A percentile compares a stretch with the other conserved stretches of the same genome.
phyloP scores from a whole-genome alignment of 2,888 invertebrate species.

The Galeopsomyia nigrocyanea region DNA sequence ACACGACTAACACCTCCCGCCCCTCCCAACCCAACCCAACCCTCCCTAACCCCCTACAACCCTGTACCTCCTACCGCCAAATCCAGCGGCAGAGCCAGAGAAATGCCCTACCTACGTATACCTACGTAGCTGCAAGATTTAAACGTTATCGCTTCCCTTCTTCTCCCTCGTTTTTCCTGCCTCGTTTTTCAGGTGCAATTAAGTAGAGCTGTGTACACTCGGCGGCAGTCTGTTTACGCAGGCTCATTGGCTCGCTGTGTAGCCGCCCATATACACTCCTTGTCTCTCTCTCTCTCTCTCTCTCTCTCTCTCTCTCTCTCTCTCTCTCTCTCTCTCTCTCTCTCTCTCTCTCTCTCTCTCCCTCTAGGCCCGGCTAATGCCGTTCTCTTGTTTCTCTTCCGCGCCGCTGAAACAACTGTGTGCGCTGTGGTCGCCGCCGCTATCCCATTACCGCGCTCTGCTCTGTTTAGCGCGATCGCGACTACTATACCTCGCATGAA shows the following conservation, averaged over 20 bases:
- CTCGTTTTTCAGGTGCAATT: no score
- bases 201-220: no score
- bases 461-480: slow-evolving; percentile 57
- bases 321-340: slow-evolving; percentile 15
- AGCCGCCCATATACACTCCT: neutral
- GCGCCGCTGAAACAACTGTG: slow-evolving; percentile 61
- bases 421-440: slow-evolving; percentile 62
- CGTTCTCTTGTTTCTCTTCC: slow-evolving; percentile 67
- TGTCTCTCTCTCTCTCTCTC: neutral
- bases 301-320: slow-evolving; percentile 6
- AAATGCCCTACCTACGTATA: no score
- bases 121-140: no score
- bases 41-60: no score
- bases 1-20: slow-evolving; percentile 56
- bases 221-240: no score
- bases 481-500: no score
- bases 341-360: slow-evolving; percentile 25
- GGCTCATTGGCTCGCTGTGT: slow-evolving; percentile 16
- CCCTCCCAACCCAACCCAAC: no score
- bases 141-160: no score
- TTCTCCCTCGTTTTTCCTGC: no score
- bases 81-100: no score
- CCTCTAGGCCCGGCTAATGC: slow-evolving; percentile 58
- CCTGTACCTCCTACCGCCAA: neutral
- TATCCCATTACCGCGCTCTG: slow-evolving; percentile 59